phyloP scores from a whole-genome alignment of 2,113 vertebrate species.

The Tor tambroides region DNA sequence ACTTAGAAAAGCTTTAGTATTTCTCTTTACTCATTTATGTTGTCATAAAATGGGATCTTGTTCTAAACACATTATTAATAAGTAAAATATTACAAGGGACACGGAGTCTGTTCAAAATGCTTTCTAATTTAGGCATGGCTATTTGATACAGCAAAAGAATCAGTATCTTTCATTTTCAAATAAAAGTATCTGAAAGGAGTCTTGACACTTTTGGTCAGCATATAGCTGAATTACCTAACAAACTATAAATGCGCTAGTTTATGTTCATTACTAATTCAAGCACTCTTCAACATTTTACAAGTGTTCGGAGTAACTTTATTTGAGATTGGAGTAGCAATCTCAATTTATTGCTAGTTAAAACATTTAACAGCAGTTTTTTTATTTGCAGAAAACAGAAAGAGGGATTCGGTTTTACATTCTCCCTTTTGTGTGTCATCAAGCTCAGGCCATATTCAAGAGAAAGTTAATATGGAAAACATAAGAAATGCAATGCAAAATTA shows the following conservation, averaged over 20 bases:
- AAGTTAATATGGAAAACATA: neutral
- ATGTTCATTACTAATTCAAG: neutral
- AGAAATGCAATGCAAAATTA: neutral
- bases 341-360: neutral
- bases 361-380: neutral
- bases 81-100: neutral
- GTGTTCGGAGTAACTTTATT: neutral
- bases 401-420: neutral
- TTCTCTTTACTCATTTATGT: neutral
- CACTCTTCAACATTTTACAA: neutral
- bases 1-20: neutral
- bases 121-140: conserved; percentile 14
- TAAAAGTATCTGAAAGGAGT: neutral
- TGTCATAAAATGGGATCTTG: neutral
- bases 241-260: neutral
- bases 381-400: neutral
- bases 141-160: neutral
- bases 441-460: neutral
- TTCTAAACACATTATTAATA: conserved; percentile 20
- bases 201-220: neutral
- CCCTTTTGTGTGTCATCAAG: neutral
- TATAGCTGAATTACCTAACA: neutral
- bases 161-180: neutral
- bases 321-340: neutral
- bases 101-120: conserved; percentile 19